Percentiles rank a stretch among this genome's conserved stretches.
Evolutionary conservation across 35 echinoderm and acorn worm genomes (phyloP).

Genomic region (Chiridota heheva): DNA sequence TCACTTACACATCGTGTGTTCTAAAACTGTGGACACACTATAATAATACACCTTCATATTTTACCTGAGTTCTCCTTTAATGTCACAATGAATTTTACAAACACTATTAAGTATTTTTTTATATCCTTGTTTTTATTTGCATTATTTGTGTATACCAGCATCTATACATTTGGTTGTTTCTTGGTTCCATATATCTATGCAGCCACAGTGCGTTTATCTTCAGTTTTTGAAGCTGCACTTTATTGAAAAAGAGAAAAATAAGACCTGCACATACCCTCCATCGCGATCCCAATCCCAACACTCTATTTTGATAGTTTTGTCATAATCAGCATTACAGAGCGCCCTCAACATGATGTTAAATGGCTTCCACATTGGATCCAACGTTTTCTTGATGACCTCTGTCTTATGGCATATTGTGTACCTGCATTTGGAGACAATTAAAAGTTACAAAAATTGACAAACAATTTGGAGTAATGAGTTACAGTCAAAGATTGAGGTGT

Average conservation of each 20-base stretch:
- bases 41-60: too few species aligned
- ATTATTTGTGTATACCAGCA: neutral
- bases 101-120: too few species aligned
- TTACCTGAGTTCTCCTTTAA: too few species aligned
- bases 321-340: conserved; percentile 87
- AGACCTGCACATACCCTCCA: conserved; percentile 59
- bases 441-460: neutral
- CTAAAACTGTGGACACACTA: too few species aligned
- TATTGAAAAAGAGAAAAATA: too few species aligned
- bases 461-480: neutral
- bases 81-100: too few species aligned
- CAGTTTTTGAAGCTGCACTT: too few species aligned
- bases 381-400: conserved; percentile 95
- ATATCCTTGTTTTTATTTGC: too few species aligned
- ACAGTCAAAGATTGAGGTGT: neutral
- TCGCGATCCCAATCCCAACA: conserved; percentile 96
- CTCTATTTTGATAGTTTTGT: conserved; percentile 87
- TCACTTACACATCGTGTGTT: too few species aligned
- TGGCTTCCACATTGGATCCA: conserved; percentile 85
- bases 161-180: neutral
- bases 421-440: conserved; percentile 18
- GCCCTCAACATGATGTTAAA: conserved; percentile 73
- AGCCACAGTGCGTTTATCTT: too few species aligned
- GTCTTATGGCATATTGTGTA: conserved; percentile 95
- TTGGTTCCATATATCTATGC: neutral